These are phyloP conservation scores for Tenthredo amoena DNA, from an alignment of 2,888 invertebrate species.

Conservation along the genomic window DNA sequence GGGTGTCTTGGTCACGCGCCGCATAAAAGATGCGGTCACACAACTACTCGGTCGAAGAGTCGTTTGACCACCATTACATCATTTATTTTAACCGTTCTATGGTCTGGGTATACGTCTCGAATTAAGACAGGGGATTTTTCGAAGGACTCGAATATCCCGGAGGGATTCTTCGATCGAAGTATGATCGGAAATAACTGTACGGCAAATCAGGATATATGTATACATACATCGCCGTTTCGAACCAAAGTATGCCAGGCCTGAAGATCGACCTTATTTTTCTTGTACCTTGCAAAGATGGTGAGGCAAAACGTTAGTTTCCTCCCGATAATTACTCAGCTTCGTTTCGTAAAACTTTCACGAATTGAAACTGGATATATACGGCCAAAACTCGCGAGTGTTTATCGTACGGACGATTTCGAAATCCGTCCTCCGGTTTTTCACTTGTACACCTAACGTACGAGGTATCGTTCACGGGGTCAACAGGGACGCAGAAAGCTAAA, in stretches of 20 bases:
- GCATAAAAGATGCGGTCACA: slow-evolving; percentile 27
- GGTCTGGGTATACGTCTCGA: background rate
- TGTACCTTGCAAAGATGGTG: background rate
- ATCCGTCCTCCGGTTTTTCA: background rate
- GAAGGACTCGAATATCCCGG: background rate
- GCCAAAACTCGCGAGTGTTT: slow-evolving; percentile 10
- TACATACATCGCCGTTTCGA: background rate
- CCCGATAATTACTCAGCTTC: slow-evolving; percentile 33
- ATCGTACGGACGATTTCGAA: background rate
- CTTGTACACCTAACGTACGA: background rate
- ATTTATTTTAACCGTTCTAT: background rate
- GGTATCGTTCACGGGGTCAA: slow-evolving; percentile 29
- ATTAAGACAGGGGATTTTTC: background rate
- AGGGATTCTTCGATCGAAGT: background rate
- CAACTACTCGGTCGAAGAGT: background rate
- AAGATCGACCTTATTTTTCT: slow-evolving; percentile 26
- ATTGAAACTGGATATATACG: slow-evolving; percentile 19
- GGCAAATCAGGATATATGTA: background rate
- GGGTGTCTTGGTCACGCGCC: slow-evolving; percentile 41
- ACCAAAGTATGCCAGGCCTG: slow-evolving; percentile 11
- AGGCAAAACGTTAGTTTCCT: slow-evolving; percentile 11
- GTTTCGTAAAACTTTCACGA: slow-evolving; percentile 43
- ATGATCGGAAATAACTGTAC: background rate
- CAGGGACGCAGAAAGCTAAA: background rate
- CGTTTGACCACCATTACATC: background rate